Percentiles rank a stretch among this genome's conserved stretches.
Evolutionary conservation across 2,888 invertebrate species (phyloP).

Genomic region (Ochropacha duplaris): DNA sequence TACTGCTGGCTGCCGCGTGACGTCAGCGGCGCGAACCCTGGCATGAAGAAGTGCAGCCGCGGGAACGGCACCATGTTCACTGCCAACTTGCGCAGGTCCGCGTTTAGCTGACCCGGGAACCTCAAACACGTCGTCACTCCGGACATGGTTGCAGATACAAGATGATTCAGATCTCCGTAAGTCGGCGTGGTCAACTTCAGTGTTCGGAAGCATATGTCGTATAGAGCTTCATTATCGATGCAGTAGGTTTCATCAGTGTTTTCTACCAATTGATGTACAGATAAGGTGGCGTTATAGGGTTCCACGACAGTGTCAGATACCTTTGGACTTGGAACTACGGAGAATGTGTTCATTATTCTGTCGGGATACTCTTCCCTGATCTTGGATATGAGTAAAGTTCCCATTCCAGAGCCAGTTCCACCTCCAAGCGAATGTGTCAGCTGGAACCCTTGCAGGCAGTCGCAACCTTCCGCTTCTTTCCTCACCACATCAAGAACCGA

Average conservation of each 20-base stretch:
- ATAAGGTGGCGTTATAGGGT: conserved; percentile 88
- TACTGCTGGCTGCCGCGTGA: conserved; percentile 94
- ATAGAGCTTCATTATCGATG: conserved; percentile 90
- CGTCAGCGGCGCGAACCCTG: conserved; percentile 86
- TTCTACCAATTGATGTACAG: conserved; percentile 86
- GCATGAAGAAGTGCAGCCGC: conserved; percentile 82
- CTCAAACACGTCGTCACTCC: conserved; percentile 72
- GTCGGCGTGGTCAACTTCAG: conserved; percentile 89
- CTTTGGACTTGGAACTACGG: conserved; percentile 88
- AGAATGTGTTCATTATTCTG: conserved; percentile 87
- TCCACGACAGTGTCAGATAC: conserved; percentile 88
- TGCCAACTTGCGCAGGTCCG: conserved; percentile 85
- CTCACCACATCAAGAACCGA: conserved; percentile 83
- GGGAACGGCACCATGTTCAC: conserved; percentile 89
- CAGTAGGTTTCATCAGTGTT: conserved; percentile 86
- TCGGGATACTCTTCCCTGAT: conserved; percentile 90
- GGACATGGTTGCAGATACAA: conserved; percentile 72
- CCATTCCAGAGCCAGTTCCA: conserved; percentile 90
- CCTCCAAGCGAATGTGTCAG: conserved; percentile 87
- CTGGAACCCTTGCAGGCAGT: conserved; percentile 86
- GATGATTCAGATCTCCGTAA: conserved; percentile 88
- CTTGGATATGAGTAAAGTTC: conserved; percentile 87
- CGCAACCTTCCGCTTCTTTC: conserved; percentile 86
- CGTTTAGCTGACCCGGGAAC: conserved; percentile 82
- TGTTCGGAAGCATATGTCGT: conserved; percentile 90